Evolutionary conservation across 2,797 vertebrate species (phyloP), one percentile per base, ranked within the genome.

Genomic region (Etheostoma nigrum): DNA sequence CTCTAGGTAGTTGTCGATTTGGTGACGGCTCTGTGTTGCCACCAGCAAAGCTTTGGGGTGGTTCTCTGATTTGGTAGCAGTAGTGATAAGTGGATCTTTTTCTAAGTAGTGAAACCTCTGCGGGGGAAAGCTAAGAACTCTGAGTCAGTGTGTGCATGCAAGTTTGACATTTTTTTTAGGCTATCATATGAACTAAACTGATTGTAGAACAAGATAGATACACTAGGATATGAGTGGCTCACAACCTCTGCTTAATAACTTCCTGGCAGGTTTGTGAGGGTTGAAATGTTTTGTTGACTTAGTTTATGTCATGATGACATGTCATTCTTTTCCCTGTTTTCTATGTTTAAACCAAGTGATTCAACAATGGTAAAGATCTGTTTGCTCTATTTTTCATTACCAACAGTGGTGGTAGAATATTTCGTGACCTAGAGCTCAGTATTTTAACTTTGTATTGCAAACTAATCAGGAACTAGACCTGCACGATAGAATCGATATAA

Each of bases 261-360:
- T 40, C 36, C 36, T 40, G 36, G 42, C 49, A 54, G 66, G 15
- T 47, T 18, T 27, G 23, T n/a, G 21, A 55, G 40, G 25, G 40
- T 49, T 62, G 53, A 81, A 33, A 27, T 33, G 40, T 21, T 2
- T n/a, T 1, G 5, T 27, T 74, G 67, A 79, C 53, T 36, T 12
- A 6, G 44, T 60, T 67, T 19, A 36, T 73, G 81, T 80, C 67
- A 68, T 2, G 52, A 71, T 76, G 62, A 76, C 71, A 62, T 52
- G 59, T 58, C 44, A 54, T 14, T 59, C 25, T 6, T 54, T 45
- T 68, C 30, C 58, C 14, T 19, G 27, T 67, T 30, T 4, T 19
- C 48, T n/a, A 13, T 47, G 53, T 61, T 25, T 33, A 30, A 48
- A 13, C n/a, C 47, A 61, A 21, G 19, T 45, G 0, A n/a, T 59